Percentiles rank a stretch among this genome's conserved stretches.
These are phyloP conservation scores for Sphaerophoria taeniata DNA, from an alignment of 2,888 invertebrate species.

Conservation along the genomic window DNA sequence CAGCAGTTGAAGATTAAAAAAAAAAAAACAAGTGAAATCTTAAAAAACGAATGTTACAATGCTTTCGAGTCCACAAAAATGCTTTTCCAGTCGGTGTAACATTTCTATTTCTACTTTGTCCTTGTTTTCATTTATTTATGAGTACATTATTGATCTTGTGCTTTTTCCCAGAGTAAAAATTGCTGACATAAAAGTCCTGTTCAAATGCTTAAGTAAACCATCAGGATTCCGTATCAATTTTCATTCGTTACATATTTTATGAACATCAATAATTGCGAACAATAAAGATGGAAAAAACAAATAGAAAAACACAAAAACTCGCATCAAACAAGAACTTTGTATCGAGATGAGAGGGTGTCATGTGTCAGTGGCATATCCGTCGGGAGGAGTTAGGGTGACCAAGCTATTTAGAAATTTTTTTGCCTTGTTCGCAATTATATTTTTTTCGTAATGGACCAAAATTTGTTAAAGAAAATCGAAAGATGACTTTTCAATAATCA, in stretches of 20 bases:
- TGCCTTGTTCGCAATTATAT: neutral
- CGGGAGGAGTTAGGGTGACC: neutral
- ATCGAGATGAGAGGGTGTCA: neutral
- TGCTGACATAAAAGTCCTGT: neutral
- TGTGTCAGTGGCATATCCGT: neutral
- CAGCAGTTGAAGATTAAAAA: too few relatives aligned
- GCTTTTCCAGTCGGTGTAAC: too few relatives aligned
- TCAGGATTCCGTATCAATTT: constrained; percentile 14
- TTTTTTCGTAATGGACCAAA: too few relatives aligned
- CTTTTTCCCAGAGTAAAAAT: neutral
- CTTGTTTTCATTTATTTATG: too few relatives aligned
- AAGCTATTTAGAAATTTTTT: neutral
- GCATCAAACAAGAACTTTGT: constrained; percentile 3
- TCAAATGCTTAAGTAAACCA: neutral
- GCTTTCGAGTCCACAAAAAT: too few relatives aligned
- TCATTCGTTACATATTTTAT: constrained; percentile 5
- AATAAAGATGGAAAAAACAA: constrained; percentile 16
- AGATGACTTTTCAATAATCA: too few relatives aligned
- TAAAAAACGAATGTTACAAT: too few relatives aligned
- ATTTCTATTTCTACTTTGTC: too few relatives aligned
- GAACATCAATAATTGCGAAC: neutral
- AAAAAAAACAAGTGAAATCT: too few relatives aligned
- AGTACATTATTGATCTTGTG: too few relatives aligned
- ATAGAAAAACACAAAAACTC: constrained; percentile 1
- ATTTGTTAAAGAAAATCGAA: too few relatives aligned